Base-by-base conservation (phyloP, 2,113 vertebrate genomes). In the Megaleporinus macrocephalus region DNA sequence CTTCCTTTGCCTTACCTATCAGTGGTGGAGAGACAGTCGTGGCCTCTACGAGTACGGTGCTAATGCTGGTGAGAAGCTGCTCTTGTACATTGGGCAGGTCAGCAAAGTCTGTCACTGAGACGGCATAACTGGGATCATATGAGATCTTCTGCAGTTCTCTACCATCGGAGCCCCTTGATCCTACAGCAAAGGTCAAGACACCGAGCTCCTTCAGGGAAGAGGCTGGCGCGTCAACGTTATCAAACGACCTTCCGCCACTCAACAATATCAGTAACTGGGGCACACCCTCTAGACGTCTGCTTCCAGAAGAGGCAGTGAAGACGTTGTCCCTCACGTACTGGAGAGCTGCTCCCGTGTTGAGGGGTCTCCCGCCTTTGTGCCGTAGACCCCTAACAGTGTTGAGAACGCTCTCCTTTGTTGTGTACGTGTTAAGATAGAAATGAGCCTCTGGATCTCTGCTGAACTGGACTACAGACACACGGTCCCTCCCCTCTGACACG, bases 361-460 rank as follows among this genome's bases (percentile, higher is more conserved):
- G 81, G n/a, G 86, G 85, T 70, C 84, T 85, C 7, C 90, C 91
- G 0, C 90, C 90, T 86, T 83, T 91, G 80, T 91, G 90, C 26
- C 69, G 86, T 22, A 91, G 84, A 22, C 74, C 85, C 73, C 80
- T 86, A 36, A 91, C 62, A 33, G 71, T 65, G 29, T 63, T 53
- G 10, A 88, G 14, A 51, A 89, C 22, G 41, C 84, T 79, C 9
- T 65, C 61, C 66, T 89, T 88, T 66, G 74, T 89, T 44, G 47
- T 76, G 63, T 87, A 87, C 36, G 87, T 81, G 79, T 89, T 92
- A n/a, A 92, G 73, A 84, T 87, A 80, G 85, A 92, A 90, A 70
- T 90, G 68, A 0, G 78, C 83, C 11, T 66, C 71, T 47, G 86
- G 24, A 24, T 85, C 62, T 76, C 81, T 87, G 81, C 90, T 91